phyloP scores from a whole-genome alignment of 2,797 vertebrate species.

The Parotocinclus haroldoi region DNA sequence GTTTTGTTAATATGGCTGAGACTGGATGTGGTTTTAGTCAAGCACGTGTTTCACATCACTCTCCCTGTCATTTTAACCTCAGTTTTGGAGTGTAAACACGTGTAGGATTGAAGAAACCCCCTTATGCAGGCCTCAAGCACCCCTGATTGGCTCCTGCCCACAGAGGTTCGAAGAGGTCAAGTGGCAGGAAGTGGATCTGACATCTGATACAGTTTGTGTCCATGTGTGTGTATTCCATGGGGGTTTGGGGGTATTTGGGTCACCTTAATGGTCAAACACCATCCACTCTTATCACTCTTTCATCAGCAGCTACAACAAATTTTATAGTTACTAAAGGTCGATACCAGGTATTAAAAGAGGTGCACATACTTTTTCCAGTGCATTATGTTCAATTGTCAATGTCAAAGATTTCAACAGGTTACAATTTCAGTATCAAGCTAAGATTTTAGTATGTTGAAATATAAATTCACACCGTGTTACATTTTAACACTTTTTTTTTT shows the following conservation, averaged over 20 bases:
- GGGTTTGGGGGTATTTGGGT: constrained; percentile 3
- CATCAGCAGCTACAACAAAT: too few relatives aligned
- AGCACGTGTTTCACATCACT: constrained; percentile 19
- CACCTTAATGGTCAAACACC: too few relatives aligned
- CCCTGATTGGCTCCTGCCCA: constrained; percentile 18
- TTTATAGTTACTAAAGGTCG: too few relatives aligned
- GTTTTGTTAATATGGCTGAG: not conserved
- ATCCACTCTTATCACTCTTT: too few relatives aligned
- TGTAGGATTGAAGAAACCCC: constrained; percentile 2
- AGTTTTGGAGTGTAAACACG: constrained; percentile 20
- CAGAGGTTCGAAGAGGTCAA: constrained; percentile 28
- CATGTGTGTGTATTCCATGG: constrained; percentile 3
- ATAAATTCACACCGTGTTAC: too few relatives aligned
- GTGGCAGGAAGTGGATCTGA: constrained; percentile 29
- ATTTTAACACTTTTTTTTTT: too few relatives aligned
- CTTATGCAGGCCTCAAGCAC: not conserved
- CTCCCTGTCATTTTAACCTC: not conserved
- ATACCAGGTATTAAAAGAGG: too few relatives aligned
- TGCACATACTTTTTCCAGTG: too few relatives aligned
- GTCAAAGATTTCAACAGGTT: too few relatives aligned
- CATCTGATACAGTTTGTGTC: constrained; percentile 19
- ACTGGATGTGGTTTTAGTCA: not conserved
- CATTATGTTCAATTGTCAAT: too few relatives aligned
- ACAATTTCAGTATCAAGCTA: too few relatives aligned
- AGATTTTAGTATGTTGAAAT: too few relatives aligned